These are phyloP conservation scores for Microctonus hyperodae DNA, from an alignment of 2,888 invertebrate species.

Conservation along the genomic window DNA sequence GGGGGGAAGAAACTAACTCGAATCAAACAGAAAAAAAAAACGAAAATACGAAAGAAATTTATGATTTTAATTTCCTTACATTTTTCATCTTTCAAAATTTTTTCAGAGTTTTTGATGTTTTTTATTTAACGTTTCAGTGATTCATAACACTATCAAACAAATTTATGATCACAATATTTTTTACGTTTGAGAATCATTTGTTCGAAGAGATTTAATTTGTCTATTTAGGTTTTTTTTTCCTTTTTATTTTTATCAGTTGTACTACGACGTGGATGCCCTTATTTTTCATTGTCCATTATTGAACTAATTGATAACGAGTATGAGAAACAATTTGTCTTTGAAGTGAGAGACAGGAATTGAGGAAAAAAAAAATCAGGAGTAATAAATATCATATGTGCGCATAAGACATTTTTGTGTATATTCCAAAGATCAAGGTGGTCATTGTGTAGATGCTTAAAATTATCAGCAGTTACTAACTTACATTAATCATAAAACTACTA, in stretches of 20 bases:
- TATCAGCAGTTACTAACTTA: constrained; percentile 48
- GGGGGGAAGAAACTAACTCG: background rate
- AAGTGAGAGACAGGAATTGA: background rate
- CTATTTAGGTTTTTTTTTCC: background rate
- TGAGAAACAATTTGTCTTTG: background rate
- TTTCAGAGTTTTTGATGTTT: too few species aligned
- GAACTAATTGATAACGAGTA: constrained; percentile 2
- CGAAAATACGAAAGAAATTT: background rate
- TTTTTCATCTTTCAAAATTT: too few species aligned
- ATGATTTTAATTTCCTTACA: background rate
- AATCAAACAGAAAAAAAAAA: background rate
- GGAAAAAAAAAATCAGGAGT: background rate
- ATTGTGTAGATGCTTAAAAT: background rate
- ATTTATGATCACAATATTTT: background rate
- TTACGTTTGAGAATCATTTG: too few species aligned
- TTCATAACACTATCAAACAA: background rate
- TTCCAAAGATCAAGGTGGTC: background rate
- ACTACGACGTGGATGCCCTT: background rate
- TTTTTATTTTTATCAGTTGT: background rate
- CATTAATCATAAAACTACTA: constrained; percentile 30
- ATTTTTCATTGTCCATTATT: background rate
- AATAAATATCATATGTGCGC: background rate
- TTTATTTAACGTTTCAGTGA: too few species aligned
- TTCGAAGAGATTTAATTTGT: background rate
- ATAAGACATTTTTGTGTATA: background rate